Conservation (phyloP, 2,888 invertebrate species). For the Pelosia muscerda region DNA sequence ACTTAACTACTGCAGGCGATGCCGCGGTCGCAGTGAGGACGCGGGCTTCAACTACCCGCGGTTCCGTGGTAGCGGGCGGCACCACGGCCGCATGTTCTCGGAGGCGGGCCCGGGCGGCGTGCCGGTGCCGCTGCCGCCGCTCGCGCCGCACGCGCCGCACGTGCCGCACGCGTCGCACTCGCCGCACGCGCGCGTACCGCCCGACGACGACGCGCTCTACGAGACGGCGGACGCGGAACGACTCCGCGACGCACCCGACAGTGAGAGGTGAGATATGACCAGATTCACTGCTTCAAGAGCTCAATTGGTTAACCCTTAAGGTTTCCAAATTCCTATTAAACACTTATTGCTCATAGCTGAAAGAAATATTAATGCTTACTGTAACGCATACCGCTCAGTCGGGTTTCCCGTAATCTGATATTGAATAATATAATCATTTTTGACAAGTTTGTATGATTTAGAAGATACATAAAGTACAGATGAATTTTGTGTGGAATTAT, state of each 20-base stretch:
- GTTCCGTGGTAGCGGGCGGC: slow-evolving; percentile 70
- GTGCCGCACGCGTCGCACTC: slow-evolving; percentile 75
- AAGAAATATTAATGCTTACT: slow-evolving; percentile 9
- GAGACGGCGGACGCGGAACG: slow-evolving; percentile 93
- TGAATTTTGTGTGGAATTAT: background rate
- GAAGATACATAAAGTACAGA: background rate
- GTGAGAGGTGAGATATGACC: slow-evolving; percentile 91
- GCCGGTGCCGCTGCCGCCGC: slow-evolving; percentile 80
- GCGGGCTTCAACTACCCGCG: slow-evolving; percentile 48
- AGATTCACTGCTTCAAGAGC: slow-evolving; percentile 7
- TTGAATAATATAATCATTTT: background rate
- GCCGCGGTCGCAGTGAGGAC: slow-evolving; percentile 71
- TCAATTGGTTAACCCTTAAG: slow-evolving; percentile 25
- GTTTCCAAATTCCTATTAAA: slow-evolving; percentile 24
- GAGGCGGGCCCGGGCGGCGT: slow-evolving; percentile 68
- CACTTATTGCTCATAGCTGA: slow-evolving; percentile 23
- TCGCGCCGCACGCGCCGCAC: slow-evolving; percentile 77
- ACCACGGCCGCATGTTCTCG: slow-evolving; percentile 43
- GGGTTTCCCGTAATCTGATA: background rate
- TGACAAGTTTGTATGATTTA: background rate
- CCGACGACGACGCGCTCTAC: slow-evolving; percentile 95
- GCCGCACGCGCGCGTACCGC: slow-evolving; percentile 76
- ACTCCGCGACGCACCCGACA: slow-evolving; percentile 92
- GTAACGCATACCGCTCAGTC: background rate
- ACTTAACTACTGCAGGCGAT: slow-evolving; percentile 82